phyloP scores from a whole-genome alignment of 2,888 invertebrate species.

The Zhengitettix transpicula region DNA sequence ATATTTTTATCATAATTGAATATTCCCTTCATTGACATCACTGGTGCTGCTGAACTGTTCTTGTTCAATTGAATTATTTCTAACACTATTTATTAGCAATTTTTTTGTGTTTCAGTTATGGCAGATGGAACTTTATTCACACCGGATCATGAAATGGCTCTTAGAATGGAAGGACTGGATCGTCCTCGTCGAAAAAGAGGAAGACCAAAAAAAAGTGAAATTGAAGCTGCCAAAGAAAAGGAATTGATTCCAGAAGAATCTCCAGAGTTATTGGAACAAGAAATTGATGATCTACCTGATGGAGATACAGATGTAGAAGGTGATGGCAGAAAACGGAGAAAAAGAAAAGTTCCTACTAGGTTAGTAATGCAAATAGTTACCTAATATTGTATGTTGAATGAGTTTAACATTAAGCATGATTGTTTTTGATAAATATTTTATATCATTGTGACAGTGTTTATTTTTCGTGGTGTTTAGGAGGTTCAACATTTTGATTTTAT shows the following conservation, averaged over 20 bases:
- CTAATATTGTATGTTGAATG: neutral
- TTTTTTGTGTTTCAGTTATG: slow-evolving; percentile 30
- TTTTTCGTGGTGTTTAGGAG: no score
- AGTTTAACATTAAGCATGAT: neutral
- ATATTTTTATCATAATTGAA: no score
- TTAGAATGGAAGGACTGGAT: slow-evolving; percentile 45
- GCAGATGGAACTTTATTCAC: slow-evolving; percentile 44
- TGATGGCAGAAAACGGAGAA: slow-evolving; percentile 39
- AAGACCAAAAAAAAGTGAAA: slow-evolving; percentile 42
- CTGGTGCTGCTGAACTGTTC: no score
- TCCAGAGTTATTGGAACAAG: slow-evolving; percentile 17
- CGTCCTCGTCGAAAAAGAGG: slow-evolving; percentile 52
- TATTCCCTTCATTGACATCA: no score
- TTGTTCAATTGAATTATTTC: no score
- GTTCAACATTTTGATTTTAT: no score
- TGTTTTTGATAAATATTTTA: no score
- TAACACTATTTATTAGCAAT: neutral
- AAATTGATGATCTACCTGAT: slow-evolving; percentile 14
- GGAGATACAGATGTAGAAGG: slow-evolving; percentile 29
- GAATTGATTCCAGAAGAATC: slow-evolving; percentile 16
- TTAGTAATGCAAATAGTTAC: slow-evolving; percentile 10
- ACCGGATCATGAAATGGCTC: slow-evolving; percentile 43
- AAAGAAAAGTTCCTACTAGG: slow-evolving; percentile 45
- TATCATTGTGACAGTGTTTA: no score
- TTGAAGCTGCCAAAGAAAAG: slow-evolving; percentile 16